Evolutionary conservation across 2,888 invertebrate genomes (phyloP).

Genomic region (Drosophila greeni): DNA sequence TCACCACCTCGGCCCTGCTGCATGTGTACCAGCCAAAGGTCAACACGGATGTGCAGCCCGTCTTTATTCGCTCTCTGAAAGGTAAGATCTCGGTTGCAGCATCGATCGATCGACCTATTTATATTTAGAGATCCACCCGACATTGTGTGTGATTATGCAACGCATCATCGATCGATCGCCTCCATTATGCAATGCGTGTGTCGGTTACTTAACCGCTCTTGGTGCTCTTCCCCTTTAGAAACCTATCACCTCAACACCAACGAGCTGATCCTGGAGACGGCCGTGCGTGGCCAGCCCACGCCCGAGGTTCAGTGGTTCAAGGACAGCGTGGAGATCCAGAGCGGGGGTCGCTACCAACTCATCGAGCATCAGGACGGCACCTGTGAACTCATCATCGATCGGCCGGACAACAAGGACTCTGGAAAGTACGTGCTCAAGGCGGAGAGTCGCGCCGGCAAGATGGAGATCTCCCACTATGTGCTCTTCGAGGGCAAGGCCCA

Average conservation of each 20-base stretch:
- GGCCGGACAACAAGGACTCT: constrained; percentile 84
- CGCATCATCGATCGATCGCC: constrained; percentile 14
- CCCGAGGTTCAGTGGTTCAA: constrained; percentile 88
- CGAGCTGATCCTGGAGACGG: constrained; percentile 88
- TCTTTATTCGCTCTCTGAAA: constrained; percentile 86
- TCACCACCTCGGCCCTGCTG: constrained; percentile 84
- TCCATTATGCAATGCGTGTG: constrained; percentile 50
- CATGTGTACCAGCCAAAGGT: constrained; percentile 82
- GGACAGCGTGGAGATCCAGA: constrained; percentile 82
- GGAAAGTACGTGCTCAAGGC: constrained; percentile 89
- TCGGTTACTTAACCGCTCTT: constrained; percentile 10
- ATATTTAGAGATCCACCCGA: constrained; percentile 48
- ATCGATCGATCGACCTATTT: constrained; percentile 22
- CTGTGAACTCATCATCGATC: constrained; percentile 84
- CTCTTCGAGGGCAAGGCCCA: constrained; percentile 82
- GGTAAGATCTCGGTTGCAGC: constrained; percentile 80
- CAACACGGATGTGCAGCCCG: constrained; percentile 83
- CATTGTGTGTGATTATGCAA: constrained; percentile 53
- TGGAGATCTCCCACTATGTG: constrained; percentile 86
- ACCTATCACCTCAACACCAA: constrained; percentile 85
- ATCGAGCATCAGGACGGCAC: constrained; percentile 86
- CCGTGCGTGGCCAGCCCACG: constrained; percentile 85
- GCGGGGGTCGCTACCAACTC: constrained; percentile 82
- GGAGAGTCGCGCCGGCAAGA: constrained; percentile 85
- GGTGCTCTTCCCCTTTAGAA: constrained; percentile 79